Conservation (phyloP, 1,140 invertebrate genomes). For the Caerostris darwini region DNA sequence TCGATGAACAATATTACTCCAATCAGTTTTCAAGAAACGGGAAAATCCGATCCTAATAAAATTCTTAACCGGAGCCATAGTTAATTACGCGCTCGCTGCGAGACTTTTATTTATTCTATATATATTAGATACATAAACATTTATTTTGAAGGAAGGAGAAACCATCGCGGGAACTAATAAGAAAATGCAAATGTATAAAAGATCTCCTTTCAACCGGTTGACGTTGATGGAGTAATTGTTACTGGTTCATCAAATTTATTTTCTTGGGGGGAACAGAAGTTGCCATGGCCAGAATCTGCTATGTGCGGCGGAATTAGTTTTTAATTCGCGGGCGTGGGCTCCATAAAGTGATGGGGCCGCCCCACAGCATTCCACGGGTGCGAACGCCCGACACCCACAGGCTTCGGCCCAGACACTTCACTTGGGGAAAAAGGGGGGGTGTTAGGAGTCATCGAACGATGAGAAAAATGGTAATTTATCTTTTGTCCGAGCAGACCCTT, state of each 20-base stretch:
- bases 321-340: conserved; percentile 17
- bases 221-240: conserved; percentile 20
- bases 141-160: background rate
- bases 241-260: background rate
- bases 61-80: too few relatives aligned
- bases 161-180: background rate
- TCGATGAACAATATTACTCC: too few relatives aligned
- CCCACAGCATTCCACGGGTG: background rate
- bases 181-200: background rate
- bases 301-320: background rate
- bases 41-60: too few relatives aligned
- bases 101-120: too few relatives aligned
- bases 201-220: background rate
- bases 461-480: conserved; percentile 4
- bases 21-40: too few relatives aligned
- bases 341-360: background rate
- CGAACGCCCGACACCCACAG: conserved; percentile 17
- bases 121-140: background rate
- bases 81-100: too few relatives aligned
- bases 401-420: background rate
- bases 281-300: background rate
- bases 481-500: background rate
- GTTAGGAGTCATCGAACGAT: background rate
- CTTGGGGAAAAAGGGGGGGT: background rate
- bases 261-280: background rate